Evolutionary conservation across 2,888 invertebrate species (phyloP), one percentile per base, ranked within the genome.

Genomic region (Ochlodes sylvanus): DNA sequence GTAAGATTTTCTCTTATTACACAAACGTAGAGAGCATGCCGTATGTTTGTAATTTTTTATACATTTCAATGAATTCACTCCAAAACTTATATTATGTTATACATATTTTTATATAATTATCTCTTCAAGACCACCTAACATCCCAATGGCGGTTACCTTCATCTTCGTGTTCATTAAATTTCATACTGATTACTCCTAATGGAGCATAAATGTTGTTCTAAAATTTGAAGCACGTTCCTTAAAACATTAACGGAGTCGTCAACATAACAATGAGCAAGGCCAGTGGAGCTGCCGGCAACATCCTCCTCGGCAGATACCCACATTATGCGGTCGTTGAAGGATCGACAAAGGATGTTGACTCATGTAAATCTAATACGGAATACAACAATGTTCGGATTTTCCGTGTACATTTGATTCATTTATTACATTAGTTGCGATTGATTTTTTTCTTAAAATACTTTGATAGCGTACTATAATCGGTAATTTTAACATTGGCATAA

Each of bases 181-280:
- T 47, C 17, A 50, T 60, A 60, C 44, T 27, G 34, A 67, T 67
- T 66, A 54, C 47, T 55, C 38, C 12, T 68, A 62, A 62, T 68
- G 55, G 21, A 55, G 38, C 44, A 41, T 32, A 47, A 50, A 52
- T 50, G 55, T 65, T 42, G 57, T 42, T 72, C 74, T 70, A 63
- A 69, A 71, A 76, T 75, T 75, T 63, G 15, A 66, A 56, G 67
- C 76, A 81, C 82, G 82, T 84, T 67, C 78, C 73, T 74, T 80
- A 38, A 50, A 50, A 55, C 70, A 69, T 67, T 73, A 75, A 79
- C 75, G 68, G 69, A 74, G 72, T 75, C 75, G 73, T 81, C 79
- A 79, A 78, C 75, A 75, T 76, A 70, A 73, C 70, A 72, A 58
- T 63, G 64, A 70, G 74, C 82, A 81, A 84, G 83, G 83, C 77